Conservation (phyloP, 2,888 invertebrate species). For the Drosophila recens region DNA sequence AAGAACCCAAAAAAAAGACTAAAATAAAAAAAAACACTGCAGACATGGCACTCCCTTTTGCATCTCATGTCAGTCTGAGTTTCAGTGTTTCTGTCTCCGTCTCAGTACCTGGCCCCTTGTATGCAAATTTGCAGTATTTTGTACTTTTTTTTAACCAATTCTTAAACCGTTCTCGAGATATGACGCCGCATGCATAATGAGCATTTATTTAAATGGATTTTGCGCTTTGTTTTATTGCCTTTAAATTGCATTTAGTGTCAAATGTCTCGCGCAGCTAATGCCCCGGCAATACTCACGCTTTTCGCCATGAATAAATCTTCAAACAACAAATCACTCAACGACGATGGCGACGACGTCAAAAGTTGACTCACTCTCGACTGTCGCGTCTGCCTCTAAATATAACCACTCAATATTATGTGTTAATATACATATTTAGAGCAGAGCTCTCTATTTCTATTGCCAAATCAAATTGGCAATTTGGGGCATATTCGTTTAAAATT, state of each 20-base stretch:
- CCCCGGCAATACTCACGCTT: slow-evolving; percentile 33
- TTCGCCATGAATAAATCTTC: slow-evolving; percentile 64
- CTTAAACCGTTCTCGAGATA: slow-evolving; percentile 72
- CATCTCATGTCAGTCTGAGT: slow-evolving; percentile 33
- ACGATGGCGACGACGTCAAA: slow-evolving; percentile 52
- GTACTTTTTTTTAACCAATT: slow-evolving; percentile 63
- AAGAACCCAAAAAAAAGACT: slow-evolving; percentile 38
- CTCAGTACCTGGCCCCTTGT: slow-evolving; percentile 40
- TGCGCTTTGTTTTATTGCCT: slow-evolving; percentile 75
- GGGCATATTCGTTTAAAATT: slow-evolving; percentile 45
- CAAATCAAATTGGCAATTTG: slow-evolving; percentile 50
- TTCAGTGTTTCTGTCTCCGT: background rate
- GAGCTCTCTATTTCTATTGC: slow-evolving; percentile 28
- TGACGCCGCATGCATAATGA: slow-evolving; percentile 80
- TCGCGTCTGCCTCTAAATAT: slow-evolving; percentile 48
- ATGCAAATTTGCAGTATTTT: slow-evolving; percentile 62
- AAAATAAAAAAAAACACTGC: slow-evolving; percentile 1
- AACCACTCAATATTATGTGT: slow-evolving; percentile 30
- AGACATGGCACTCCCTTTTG: slow-evolving; percentile 70
- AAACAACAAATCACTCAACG: slow-evolving; percentile 71
- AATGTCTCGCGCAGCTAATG: slow-evolving; percentile 70
- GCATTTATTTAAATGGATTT: slow-evolving; percentile 73
- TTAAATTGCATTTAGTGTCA: slow-evolving; percentile 80
- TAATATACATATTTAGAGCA: slow-evolving; percentile 44
- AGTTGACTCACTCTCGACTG: slow-evolving; percentile 54